A percentile compares a stretch with the other conserved stretches of the same genome.
These are phyloP conservation scores for Hemibagrus wyckioides DNA, from an alignment of 2,113 vertebrate species.

Conservation along the genomic window DNA sequence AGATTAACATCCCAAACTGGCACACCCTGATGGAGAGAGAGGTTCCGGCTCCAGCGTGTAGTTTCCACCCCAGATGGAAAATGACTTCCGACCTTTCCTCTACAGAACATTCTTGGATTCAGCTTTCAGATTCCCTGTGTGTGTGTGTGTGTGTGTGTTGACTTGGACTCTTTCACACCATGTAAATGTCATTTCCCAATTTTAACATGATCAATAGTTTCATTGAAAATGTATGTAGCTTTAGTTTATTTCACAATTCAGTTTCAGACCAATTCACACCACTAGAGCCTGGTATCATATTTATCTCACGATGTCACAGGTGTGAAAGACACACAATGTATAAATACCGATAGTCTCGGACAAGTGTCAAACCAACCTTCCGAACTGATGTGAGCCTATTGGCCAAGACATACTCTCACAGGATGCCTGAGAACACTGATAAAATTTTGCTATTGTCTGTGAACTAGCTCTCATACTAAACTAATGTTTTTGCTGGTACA, in stretches of 20 bases:
- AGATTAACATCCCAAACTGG: neutral
- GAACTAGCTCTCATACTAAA: neutral
- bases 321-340: neutral
- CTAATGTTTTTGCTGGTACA: no score
- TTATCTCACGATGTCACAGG: neutral
- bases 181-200: neutral
- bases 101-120: conserved; percentile 39
- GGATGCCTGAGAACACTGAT: neutral
- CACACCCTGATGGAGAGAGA: neutral
- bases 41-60: neutral
- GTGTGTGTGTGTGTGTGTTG: neutral
- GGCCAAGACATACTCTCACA: neutral
- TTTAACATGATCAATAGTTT: neutral
- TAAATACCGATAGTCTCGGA: neutral
- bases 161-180: neutral
- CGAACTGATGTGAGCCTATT: neutral
- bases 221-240: neutral
- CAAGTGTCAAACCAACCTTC: neutral
- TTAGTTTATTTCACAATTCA: neutral
- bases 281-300: neutral
- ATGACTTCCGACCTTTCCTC: conserved; percentile 38
- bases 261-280: neutral
- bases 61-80: conserved; percentile 28
- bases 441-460: neutral
- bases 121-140: neutral